Evolutionary conservation across 2,113 vertebrate species (phyloP).

Genomic region (Brachyhypopomus occidentalis): DNA sequence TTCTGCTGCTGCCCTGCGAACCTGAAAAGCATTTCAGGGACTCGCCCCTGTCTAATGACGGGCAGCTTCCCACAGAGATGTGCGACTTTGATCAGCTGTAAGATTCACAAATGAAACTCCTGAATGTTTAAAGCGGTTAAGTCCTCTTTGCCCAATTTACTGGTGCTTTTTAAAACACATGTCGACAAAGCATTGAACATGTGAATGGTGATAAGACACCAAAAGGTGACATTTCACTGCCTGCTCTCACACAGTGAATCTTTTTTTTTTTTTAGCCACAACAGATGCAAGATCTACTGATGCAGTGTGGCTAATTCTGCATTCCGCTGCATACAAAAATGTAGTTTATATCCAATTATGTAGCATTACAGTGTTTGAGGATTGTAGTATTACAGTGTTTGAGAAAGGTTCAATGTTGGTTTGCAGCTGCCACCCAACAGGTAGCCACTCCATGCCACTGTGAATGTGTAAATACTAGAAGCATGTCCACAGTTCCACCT

Average conservation of each 20-base stretch:
- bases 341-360: slow-evolving; percentile 34
- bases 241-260: slow-evolving; percentile 29
- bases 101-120: no score
- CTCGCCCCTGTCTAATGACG: not conserved
- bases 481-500: slow-evolving; percentile 55
- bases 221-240: slow-evolving; percentile 11
- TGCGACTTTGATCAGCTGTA: not conserved
- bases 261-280: slow-evolving; percentile 24
- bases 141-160: not conserved
- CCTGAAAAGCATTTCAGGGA: not conserved
- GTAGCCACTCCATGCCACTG: slow-evolving; percentile 38
- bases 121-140: not conserved
- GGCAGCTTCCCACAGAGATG: not conserved
- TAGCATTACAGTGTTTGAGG: slow-evolving; percentile 23
- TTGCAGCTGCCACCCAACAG: slow-evolving; percentile 54
- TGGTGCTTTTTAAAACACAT: not conserved
- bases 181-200: not conserved
- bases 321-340: slow-evolving; percentile 12
- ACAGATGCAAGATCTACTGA: not conserved
- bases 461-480: slow-evolving; percentile 34
- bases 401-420: slow-evolving; percentile 48
- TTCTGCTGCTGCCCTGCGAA: not conserved
- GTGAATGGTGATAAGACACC: slow-evolving; percentile 14
- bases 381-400: slow-evolving; percentile 46
- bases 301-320: not conserved